A percentile compares a stretch with the other conserved stretches of the same genome.
phyloP scores from a whole-genome alignment of 2,888 invertebrate genomes.

The Noctua fimbriata region DNA sequence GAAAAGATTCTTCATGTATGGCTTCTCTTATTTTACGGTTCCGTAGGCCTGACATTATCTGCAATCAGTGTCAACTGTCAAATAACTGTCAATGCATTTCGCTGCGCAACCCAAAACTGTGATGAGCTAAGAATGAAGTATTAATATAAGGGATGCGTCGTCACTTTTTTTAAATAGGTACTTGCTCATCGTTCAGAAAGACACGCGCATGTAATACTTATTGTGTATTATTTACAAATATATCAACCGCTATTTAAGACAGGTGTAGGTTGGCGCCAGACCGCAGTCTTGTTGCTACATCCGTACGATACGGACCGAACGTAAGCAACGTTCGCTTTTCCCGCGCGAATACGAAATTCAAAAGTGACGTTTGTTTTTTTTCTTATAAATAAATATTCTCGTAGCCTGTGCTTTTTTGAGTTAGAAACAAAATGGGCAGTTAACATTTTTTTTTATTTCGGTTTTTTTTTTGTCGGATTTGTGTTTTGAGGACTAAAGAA shows the following conservation, averaged over 20 bases:
- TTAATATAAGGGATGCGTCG: not conserved
- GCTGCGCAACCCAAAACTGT: not conserved
- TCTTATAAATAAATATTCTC: not conserved
- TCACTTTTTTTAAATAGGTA: conserved; percentile 39
- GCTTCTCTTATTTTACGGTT: not conserved
- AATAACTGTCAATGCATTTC: not conserved
- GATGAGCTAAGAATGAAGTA: not conserved
- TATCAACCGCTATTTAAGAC: conserved; percentile 69
- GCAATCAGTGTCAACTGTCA: not conserved
- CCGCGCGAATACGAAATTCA: conserved; percentile 72
- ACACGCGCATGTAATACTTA: conserved; percentile 20
- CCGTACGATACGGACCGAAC: conserved; percentile 69
- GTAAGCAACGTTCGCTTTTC: conserved; percentile 68
- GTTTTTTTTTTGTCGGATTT: conserved; percentile 27
- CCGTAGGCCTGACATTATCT: not conserved
- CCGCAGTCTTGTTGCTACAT: conserved; percentile 75
- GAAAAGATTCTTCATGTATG: no score
- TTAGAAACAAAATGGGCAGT: conserved; percentile 54
- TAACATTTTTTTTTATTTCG: conserved; percentile 31
- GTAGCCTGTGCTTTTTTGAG: conserved; percentile 39
- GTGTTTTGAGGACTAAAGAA: conserved; percentile 46
- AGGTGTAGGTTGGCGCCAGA: conserved; percentile 70
- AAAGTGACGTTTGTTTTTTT: conserved; percentile 51
- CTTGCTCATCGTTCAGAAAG: conserved; percentile 8
- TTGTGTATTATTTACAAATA: conserved; percentile 20